phyloP scores from a whole-genome alignment of 2,113 vertebrate genomes.

The Argyrosomus japonicus region DNA sequence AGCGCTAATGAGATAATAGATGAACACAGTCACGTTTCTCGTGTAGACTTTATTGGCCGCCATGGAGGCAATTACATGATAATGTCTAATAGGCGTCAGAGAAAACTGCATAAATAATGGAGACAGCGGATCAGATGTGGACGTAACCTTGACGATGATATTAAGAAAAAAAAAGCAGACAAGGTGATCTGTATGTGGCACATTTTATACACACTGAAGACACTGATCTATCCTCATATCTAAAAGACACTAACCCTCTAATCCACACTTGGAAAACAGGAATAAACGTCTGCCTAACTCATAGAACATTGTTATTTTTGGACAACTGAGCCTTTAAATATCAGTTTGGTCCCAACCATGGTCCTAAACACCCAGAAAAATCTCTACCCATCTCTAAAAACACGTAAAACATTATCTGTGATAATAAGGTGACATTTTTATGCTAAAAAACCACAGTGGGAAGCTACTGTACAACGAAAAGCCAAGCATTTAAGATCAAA shows the following conservation, averaged over 20 bases:
- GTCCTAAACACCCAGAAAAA: background rate
- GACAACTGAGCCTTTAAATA: slow-evolving; percentile 9
- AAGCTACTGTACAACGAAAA: slow-evolving; percentile 1
- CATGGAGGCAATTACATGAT: slow-evolving; percentile 47
- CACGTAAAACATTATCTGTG: background rate
- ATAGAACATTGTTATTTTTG: background rate
- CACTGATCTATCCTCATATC: background rate
- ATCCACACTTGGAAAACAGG: background rate
- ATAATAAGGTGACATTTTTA: background rate
- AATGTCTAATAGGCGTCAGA: slow-evolving; percentile 29
- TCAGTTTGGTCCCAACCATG: background rate
- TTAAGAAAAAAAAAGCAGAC: slow-evolving; percentile 13
- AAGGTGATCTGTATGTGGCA: background rate
- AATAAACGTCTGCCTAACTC: background rate
- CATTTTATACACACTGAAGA: slow-evolving; percentile 3
- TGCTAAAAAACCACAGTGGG: background rate
- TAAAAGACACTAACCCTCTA: slow-evolving; percentile 3
- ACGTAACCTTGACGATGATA: slow-evolving; percentile 51
- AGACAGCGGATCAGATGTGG: slow-evolving; percentile 28
- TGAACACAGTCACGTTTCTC: slow-evolving; percentile 57
- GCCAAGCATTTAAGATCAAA: background rate
- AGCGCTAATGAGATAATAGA: slow-evolving; percentile 58
- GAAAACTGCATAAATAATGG: slow-evolving; percentile 39
- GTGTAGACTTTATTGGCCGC: slow-evolving; percentile 47
- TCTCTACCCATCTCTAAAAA: background rate